Conservation (phyloP, 2,888 invertebrate species). For the Agrochola lychnidis region DNA sequence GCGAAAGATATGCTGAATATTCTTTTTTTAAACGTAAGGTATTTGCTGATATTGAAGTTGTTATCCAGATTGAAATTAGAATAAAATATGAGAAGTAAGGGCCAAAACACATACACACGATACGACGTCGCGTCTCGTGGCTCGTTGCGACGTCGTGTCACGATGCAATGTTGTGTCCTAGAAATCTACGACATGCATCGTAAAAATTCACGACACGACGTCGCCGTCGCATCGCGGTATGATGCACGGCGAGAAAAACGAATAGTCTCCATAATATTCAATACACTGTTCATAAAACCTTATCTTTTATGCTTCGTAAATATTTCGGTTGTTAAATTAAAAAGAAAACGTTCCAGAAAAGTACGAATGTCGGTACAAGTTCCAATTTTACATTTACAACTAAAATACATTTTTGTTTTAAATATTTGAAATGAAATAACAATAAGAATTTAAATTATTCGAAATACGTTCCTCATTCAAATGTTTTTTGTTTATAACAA, state of each 20-base stretch:
- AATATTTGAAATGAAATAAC: background rate
- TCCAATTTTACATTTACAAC: too few species aligned
- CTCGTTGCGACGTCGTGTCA: too few species aligned
- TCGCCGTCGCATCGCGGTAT: too few species aligned
- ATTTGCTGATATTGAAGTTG: background rate
- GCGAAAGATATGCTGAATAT: slow-evolving; percentile 27
- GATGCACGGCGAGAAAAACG: too few species aligned
- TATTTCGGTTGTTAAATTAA: background rate
- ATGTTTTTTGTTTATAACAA: background rate
- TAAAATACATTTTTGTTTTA: background rate
- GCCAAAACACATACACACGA: too few species aligned
- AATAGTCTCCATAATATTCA: background rate
- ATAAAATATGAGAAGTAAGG: background rate
- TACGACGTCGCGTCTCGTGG: too few species aligned
- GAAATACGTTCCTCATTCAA: background rate
- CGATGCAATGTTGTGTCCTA: too few species aligned
- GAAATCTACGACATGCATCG: too few species aligned
- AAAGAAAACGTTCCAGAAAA: too few species aligned
- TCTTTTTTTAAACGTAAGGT: background rate
- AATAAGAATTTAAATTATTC: background rate
- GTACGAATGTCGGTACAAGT: background rate
- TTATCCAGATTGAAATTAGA: background rate
- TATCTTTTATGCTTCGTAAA: background rate
- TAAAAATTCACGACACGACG: too few species aligned
- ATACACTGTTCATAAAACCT: background rate